Base-by-base conservation (phyloP, 2,888 invertebrate species). In the Neoitamus cyanurus region DNA sequence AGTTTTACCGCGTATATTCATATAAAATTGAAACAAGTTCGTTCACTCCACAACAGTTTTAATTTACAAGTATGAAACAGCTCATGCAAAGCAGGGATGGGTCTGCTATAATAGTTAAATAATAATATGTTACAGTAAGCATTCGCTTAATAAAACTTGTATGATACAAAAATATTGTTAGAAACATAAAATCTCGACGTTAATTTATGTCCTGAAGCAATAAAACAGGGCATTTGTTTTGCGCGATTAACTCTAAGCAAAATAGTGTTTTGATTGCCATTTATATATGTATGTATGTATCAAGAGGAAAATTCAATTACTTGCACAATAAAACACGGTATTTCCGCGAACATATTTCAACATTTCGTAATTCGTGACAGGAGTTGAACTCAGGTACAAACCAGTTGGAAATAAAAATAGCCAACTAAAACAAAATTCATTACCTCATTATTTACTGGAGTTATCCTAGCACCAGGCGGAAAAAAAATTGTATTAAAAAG, bases 401-500 rank as follows among this genome's bases (percentile, higher is more conserved):
- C 25, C 25, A 58, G n/a, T 42, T 42, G n/a, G 42, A 58, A 25
- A 58, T 58, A 25, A 58, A 58, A 58, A 15, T 58, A 4, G 7
- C 15, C 20, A 15, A 58, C 58, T 58, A 58, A 58, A 58, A 58
- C 58, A 58, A 58, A 58, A 58, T 58, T 58, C 58, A 58, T 58
- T 58, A 58, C 58, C 58, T 58, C 58, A 58, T 58, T 58, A 58
- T 58, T 58, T 58, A 58, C 58, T 20, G 58, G 15, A 58, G 20
- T 58, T 58, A 58, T 58, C 58, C 20, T 20, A 9, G 9, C 2
- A 58, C 25, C 20, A 58, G 20, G 0, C 20, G 2, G 6, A 73
- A 73, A 11, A 73, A 73, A 73, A 34, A 73, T 34, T 34, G 7
- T 77, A 77, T 42, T 77, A 46, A 42, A 77, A 42, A 30, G 46